Percentiles rank a stretch among this genome's conserved stretches.
Evolutionary conservation across 2,888 invertebrate species (phyloP).

Genomic region (Scelioninae gen. 2): DNA sequence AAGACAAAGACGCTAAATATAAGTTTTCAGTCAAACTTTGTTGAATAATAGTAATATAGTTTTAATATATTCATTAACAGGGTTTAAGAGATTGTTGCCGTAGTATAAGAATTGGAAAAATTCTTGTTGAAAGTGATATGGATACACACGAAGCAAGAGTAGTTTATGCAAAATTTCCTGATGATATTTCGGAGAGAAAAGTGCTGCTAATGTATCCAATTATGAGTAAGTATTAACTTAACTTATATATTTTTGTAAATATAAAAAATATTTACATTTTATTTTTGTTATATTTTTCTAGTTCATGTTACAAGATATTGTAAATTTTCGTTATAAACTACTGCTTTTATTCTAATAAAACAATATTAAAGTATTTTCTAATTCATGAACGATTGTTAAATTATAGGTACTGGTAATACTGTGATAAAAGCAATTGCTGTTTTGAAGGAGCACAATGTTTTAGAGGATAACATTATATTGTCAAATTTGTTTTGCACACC

Average conservation of each 20-base stretch:
- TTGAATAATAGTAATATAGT: too few relatives aligned
- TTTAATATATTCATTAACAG: too few relatives aligned
- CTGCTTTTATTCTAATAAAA: too few relatives aligned
- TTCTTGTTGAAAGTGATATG: constrained; percentile 95
- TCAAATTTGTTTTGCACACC: constrained; percentile 98
- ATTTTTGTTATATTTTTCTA: too few relatives aligned
- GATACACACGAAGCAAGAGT: constrained; percentile 98
- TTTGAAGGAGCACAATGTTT: constrained; percentile 93
- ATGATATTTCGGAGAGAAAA: constrained; percentile 91
- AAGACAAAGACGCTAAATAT: too few relatives aligned
- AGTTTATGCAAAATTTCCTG: constrained; percentile 98
- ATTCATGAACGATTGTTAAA: background rate
- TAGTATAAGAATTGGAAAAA: constrained; percentile 98
- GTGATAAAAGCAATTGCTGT: constrained; percentile 96
- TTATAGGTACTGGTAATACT: constrained; percentile 91
- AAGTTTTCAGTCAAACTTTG: too few relatives aligned
- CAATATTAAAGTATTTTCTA: background rate
- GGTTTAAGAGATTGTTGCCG: constrained; percentile 97
- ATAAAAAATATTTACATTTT: too few relatives aligned
- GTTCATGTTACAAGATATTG: too few relatives aligned
- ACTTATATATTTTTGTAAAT: too few relatives aligned
- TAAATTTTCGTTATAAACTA: background rate
- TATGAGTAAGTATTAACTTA: constrained; percentile 83
- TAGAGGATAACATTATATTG: constrained; percentile 95
- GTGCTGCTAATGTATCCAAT: constrained; percentile 99